Evolutionary conservation across 2,888 invertebrate genomes (phyloP).

Genomic region (Eristalinus aeneus): DNA sequence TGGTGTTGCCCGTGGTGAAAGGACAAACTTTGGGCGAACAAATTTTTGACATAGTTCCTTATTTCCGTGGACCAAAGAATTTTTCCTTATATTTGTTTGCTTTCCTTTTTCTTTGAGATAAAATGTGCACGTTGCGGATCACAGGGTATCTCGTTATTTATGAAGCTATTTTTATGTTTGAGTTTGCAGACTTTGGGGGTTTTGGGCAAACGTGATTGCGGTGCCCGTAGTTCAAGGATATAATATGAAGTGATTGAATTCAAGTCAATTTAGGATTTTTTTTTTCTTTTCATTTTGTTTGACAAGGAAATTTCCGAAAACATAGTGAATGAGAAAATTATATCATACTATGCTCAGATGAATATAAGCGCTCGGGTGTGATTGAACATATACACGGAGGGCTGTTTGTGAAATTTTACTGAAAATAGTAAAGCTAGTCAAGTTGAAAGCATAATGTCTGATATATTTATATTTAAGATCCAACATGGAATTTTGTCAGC

Average conservation of each 20-base stretch:
- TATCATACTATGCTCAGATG: no score
- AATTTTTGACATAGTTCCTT: conserved; percentile 33
- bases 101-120: background rate
- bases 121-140: conserved; percentile 12
- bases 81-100: conserved; percentile 2
- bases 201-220: background rate
- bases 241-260: background rate
- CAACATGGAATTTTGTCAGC: no score
- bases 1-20: conserved; percentile 13
- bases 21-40: conserved; percentile 39
- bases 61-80: conserved; percentile 1
- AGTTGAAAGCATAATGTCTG: no score
- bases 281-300: no score
- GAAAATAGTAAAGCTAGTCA: no score
- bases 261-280: no score
- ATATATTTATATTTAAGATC: no score
- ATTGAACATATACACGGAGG: no score
- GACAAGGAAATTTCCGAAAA: no score
- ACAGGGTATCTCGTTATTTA: conserved; percentile 20
- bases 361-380: no score
- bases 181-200: background rate
- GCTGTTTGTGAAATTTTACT: no score
- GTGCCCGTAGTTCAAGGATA: background rate
- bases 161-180: background rate
- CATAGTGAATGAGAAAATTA: no score